A percentile compares a stretch with the other conserved stretches of the same genome.
These are phyloP conservation scores for Tortricodes alternella DNA, from an alignment of 2,888 invertebrate genomes.

Conservation along the genomic window DNA sequence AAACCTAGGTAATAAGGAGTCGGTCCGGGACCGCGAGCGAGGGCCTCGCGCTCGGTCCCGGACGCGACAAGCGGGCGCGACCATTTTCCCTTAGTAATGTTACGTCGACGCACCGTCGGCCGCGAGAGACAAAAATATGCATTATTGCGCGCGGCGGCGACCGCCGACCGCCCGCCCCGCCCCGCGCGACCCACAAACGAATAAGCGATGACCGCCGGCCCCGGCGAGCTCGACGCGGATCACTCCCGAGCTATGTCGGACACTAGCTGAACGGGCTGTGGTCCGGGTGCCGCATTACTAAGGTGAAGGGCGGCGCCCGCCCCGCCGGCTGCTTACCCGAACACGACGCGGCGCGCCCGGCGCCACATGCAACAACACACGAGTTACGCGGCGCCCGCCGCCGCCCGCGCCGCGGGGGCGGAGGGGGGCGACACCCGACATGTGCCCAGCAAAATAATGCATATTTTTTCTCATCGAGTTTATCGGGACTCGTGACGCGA, in stretches of 20 bases:
- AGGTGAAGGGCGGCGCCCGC: conserved; percentile 65
- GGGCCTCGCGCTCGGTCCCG: conserved; percentile 50
- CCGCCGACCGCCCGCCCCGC: conserved; percentile 15
- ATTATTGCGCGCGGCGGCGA: conserved; percentile 57
- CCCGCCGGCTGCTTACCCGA: conserved; percentile 67
- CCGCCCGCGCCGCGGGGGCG: conserved; percentile 8
- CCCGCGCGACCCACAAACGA: conserved; percentile 15
- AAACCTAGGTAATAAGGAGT: conserved; percentile 52
- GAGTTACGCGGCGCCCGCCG: conserved; percentile 25
- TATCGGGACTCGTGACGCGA: conserved; percentile 15
- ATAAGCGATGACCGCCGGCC: too few relatives aligned
- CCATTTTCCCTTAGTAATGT: conserved; percentile 81
- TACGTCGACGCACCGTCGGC: conserved; percentile 45
- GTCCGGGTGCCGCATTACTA: conserved; percentile 61
- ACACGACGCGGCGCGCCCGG: conserved; percentile 40
- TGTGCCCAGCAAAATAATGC: conserved; percentile 57
- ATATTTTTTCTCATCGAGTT: conserved; percentile 66
- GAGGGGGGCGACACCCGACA: conserved; percentile 8
- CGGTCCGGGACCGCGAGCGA: conserved; percentile 55
- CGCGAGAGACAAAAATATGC: conserved; percentile 74
- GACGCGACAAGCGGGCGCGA: conserved; percentile 62
- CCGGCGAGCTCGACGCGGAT: conserved; percentile 21
- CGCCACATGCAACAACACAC: conserved; percentile 73
- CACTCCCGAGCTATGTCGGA: conserved; percentile 34
- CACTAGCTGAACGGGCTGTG: conserved; percentile 31